Base-by-base conservation (phyloP, 2,888 invertebrate species). In the Halictus ligatus region DNA sequence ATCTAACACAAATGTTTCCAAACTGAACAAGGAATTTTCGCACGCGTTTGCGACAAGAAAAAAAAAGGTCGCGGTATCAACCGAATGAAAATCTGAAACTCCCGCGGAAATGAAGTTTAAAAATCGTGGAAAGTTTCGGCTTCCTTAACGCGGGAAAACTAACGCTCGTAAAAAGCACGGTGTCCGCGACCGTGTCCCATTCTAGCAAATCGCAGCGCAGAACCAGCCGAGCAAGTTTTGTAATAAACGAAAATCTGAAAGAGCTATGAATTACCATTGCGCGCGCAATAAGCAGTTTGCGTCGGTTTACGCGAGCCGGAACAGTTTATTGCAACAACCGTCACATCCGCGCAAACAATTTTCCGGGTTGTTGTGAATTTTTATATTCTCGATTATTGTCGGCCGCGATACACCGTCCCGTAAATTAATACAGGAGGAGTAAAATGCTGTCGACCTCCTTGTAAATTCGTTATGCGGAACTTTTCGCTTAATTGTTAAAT, bases 191-290 rank as follows among this genome's bases (percentile, higher is more conserved):
- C 71, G 71, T 71, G 71, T 43, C 13, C 71, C 43, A 71, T 71
- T 43, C 40, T 43, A 4, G 6, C 71, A n/a, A 71, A 71, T 71
- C 43, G 43, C 71, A 43, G 43, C 43, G 43, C 8, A 18, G 48
- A 67, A 72, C 25, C 50, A 21, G 13, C 73, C 67, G 3, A 12
- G 12, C n/a, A 43, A 69, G 48, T 82, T 84, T 82, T 15, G 40
- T 60, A 78, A 78, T 69, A 82, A 82, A 77, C 72, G 77, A 64
- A 48, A 71, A 69, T 69, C 35, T 43, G 46, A 78, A 78, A 54
- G 54, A 72, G 71, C 71, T 72, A 71, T 78, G 69, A 71, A 78
- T 78, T 54, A 43, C 54, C 67, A 78, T 78, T 71, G 54, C n/a
- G 10, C 69, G 69, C 50, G 54, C 25, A 78, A 78, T 71, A 67